Base-by-base conservation (phyloP, 2,113 vertebrate species). In the Parotia lawesii region DNA sequence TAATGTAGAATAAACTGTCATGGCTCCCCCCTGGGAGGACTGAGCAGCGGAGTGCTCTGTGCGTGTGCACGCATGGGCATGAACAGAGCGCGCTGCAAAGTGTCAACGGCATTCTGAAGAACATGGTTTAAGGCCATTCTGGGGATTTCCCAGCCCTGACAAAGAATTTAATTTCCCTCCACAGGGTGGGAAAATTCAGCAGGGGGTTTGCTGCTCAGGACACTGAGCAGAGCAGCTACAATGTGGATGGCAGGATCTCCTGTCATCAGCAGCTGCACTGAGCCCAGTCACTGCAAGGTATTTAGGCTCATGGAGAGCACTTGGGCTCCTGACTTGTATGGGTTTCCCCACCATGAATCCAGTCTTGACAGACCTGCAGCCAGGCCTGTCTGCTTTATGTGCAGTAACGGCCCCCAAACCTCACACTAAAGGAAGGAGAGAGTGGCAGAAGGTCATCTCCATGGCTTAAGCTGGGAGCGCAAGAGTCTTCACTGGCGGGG, bases 101-200 rank as follows among this genome's bases (percentile, higher is more conserved):
- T 28, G 67, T 91, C 22, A 56, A 40, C 64, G 35, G 51, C 3
- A 0, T 25, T 62, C 65, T 76, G 67, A 28, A 93, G 44, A 95
- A 79, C 17, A 2, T 70, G 88, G 60, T 93, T 96, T 73, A 74
- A 88, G 95, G 88, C 88, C 85, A 83, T 94, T 40, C 79, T 35
- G 94, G 96, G 92, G 85, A 95, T 83, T 96, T 96, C 95, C 96
- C 82, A 5, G 64, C 58, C 84, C 94, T 69, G 60, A 90, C 42
- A 92, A 61, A 91, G 62, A 85, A 70, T 51, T 88, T 95, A 86
- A 80, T 96, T 95, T 92, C 71, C 67, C 67, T 94, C 67, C 3
- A 3, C 11, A 16, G 33, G 67, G 64, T 80, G 69, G 88, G 82
- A 95, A 94, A 88, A 94, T 70, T 90, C 85, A 90, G 47, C 72